These are phyloP conservation scores for Drosophila quinaria DNA, from an alignment of 2,888 invertebrate species.

Conservation along the genomic window DNA sequence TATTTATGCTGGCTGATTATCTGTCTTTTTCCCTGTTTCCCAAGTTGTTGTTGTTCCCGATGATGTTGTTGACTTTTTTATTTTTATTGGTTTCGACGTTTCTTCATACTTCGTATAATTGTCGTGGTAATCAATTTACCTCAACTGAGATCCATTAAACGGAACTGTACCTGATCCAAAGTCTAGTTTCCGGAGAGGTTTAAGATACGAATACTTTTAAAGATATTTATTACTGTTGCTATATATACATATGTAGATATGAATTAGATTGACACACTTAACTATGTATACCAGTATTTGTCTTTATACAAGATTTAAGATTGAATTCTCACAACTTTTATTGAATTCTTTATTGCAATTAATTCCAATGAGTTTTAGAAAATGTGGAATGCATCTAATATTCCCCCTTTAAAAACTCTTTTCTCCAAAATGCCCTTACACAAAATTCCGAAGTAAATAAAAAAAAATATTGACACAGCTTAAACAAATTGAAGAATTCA, in stretches of 20 bases:
- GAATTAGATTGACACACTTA: too few relatives aligned
- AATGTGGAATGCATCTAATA: neutral
- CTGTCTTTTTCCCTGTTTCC: constrained; percentile 11
- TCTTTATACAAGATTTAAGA: too few relatives aligned
- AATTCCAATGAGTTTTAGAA: neutral
- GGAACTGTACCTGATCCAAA: constrained; percentile 59
- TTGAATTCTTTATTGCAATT: neutral
- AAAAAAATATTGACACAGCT: constrained; percentile 55
- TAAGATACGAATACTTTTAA: neutral
- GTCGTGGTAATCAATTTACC: constrained; percentile 30
- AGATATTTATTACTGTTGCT: too few relatives aligned
- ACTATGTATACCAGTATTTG: too few relatives aligned
- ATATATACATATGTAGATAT: too few relatives aligned
- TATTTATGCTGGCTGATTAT: constrained; percentile 79
- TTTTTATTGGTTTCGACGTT: constrained; percentile 61
- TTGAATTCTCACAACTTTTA: neutral
- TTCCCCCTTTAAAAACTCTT: constrained; percentile 5
- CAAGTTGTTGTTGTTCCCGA: constrained; percentile 8
- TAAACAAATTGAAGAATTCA: constrained; percentile 38
- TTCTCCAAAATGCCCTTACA: constrained; percentile 34
- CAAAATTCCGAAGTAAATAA: constrained; percentile 14
- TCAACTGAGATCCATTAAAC: constrained; percentile 30
- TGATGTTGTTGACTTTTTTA: constrained; percentile 66
- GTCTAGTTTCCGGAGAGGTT: neutral
- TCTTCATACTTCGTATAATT: constrained; percentile 22